phyloP scores from a whole-genome alignment of 2,888 invertebrate genomes.

The Copidosoma aretas region DNA sequence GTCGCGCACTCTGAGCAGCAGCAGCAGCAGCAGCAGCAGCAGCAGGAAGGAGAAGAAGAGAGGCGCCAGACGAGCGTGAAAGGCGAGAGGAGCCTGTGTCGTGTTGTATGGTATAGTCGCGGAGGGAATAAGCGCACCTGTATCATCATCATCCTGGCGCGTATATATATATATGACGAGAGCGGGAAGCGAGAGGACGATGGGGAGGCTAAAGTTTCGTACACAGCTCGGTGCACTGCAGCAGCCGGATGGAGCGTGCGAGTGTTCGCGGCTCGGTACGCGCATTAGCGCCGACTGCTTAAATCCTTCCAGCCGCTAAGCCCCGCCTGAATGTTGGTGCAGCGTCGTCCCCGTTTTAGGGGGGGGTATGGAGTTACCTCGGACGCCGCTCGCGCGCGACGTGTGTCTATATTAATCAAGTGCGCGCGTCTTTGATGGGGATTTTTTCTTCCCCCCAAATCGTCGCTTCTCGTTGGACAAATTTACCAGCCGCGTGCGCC shows the following conservation, averaged over 20 bases:
- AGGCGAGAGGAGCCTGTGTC: neutral
- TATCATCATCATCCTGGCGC: slow-evolving; percentile 15
- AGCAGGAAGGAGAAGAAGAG: neutral
- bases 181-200: too few species aligned
- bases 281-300: slow-evolving; percentile 17
- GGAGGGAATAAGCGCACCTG: slow-evolving; percentile 17
- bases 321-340: neutral
- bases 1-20: neutral
- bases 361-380: too few species aligned
- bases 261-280: slow-evolving; percentile 16
- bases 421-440: too few species aligned
- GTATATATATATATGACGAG: too few species aligned
- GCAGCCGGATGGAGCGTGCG: slow-evolving; percentile 13
- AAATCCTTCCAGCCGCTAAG: slow-evolving; percentile 1
- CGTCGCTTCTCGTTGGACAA: too few species aligned
- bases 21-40: neutral
- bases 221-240: neutral
- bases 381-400: too few species aligned
- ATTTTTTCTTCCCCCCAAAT: too few species aligned
- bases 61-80: neutral
- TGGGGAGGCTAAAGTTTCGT: too few species aligned
- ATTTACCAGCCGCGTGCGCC: too few species aligned
- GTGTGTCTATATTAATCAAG: too few species aligned
- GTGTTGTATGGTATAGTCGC: neutral
- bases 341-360: too few species aligned